These are phyloP conservation scores for Notodromas monacha DNA, from an alignment of 2,888 invertebrate genomes.

Conservation along the genomic window DNA sequence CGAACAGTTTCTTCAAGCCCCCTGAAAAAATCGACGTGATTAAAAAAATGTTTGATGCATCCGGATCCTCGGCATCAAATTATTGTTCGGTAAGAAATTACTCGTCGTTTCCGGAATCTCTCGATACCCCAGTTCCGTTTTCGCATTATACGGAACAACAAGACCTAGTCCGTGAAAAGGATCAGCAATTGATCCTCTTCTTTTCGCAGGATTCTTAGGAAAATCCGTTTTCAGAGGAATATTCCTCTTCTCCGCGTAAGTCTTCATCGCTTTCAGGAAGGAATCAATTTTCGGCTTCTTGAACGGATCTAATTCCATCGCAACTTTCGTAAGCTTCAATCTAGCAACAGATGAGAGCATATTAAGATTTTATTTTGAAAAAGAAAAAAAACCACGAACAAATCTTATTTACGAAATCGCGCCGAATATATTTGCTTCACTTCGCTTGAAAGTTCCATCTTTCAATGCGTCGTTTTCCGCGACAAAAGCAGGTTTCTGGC, in stretches of 20 bases:
- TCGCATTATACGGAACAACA: constrained; percentile 46
- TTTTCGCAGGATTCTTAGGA: too few species aligned
- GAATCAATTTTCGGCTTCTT: constrained; percentile 7
- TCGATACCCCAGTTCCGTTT: constrained; percentile 53
- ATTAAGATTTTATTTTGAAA: background rate
- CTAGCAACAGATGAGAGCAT: constrained; percentile 13
- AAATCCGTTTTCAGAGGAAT: background rate
- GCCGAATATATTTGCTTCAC: constrained; percentile 46
- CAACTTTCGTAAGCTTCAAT: constrained; percentile 21
- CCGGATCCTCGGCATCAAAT: background rate
- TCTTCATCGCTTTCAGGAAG: background rate
- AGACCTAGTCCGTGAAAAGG: constrained; percentile 51
- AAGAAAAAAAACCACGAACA: constrained; percentile 2
- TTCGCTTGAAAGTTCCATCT: constrained; percentile 30
- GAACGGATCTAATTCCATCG: constrained; percentile 20
- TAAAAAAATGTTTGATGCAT: background rate
- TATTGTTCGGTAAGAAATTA: background rate
- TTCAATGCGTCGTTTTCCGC: constrained; percentile 35
- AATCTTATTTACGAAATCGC: constrained; percentile 28
- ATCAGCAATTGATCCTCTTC: constrained; percentile 28
- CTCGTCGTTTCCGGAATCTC: constrained; percentile 24
- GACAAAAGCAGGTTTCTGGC: constrained; percentile 35
- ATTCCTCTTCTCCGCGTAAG: constrained; percentile 1
- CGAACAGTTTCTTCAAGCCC: too few species aligned
- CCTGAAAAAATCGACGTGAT: too few species aligned